Conservation (phyloP, 2,888 invertebrate species). For the Mechanitis messenoides region DNA sequence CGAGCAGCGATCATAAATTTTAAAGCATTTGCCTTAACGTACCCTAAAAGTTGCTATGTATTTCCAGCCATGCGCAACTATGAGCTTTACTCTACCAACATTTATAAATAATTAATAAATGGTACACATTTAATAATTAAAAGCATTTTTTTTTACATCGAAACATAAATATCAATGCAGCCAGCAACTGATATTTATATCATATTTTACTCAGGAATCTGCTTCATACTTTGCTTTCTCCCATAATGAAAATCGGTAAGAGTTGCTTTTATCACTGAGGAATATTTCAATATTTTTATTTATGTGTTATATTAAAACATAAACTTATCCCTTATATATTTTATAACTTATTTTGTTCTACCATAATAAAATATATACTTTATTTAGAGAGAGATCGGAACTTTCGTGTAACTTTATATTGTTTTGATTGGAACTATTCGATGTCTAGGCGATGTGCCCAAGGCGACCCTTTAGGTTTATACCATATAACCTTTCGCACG, state of each 20-base stretch:
- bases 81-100: slow-evolving; percentile 15
- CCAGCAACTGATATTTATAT: no score
- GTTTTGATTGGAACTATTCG: slow-evolving; percentile 1
- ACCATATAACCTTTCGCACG: slow-evolving; percentile 4
- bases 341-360: not conserved
- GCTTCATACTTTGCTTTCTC: no score
- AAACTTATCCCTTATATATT: no score
- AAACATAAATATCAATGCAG: not conserved
- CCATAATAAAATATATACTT: not conserved
- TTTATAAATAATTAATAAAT: not conserved
- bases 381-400: not conserved
- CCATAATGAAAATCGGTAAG: no score
- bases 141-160: not conserved
- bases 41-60: slow-evolving; percentile 27
- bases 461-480: slow-evolving; percentile 3
- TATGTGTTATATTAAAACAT: no score
- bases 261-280: no score
- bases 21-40: slow-evolving; percentile 24
- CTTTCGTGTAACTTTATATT: not conserved
- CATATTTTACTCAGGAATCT: no score
- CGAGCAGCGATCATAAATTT: slow-evolving; percentile 26
- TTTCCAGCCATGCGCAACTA: slow-evolving; percentile 22
- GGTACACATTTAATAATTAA: not conserved
- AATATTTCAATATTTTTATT: no score
- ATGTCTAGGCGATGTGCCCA: slow-evolving; percentile 6